Evolutionary conservation across 2,113 vertebrate species (phyloP), one percentile per base, ranked within the genome.

Genomic region (Oryzias curvinotus): DNA sequence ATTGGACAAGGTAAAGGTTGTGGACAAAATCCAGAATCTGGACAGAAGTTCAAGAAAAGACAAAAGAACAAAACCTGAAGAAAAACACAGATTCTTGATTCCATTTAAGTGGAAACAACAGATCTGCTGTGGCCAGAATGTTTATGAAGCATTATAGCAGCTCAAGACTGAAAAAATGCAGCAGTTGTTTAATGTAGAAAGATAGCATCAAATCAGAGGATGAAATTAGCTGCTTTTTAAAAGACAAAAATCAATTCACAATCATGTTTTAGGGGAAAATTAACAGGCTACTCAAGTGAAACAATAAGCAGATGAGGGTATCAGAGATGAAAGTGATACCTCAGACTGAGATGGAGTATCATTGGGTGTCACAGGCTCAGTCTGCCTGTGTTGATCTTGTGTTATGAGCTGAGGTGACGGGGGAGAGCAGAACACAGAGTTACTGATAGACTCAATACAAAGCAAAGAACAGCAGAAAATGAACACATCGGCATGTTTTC

Each of bases 371-470:
- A 55, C 17, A 7, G 19, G 53, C 15, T 30, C 45, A 66, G 30
- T 4, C 50, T 47, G 63, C 36, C 60, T 17, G 28, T 85, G 80
- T 83, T 82, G 74, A 65, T 73, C 82, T 51, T 82, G 60, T 57
- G 67, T 84, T 86, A 87, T 86, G 84, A 88, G 81, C 72, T 15
- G 25, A 82, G 78, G 82, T 73, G 84, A 88, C 46, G 52, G 54
- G 84, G 74, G 86, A 82, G 62, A 53, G 5, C 46, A 49, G 57
- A 69, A 66, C 63, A 65, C 59, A 25, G 57, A 82, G 67, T 59
- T 50, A 53, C 44, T 61, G 70, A 41, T 28, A 64, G 64, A 70
- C 30, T 26, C 6, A 61, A 61, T 23, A 55, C 65, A 48, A 51
- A 62, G 61, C 68, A 76, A 74, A 77, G 70, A 71, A 30, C 26